Evolutionary conservation across 2,113 vertebrate species (phyloP).

Genomic region (Ia io): DNA sequence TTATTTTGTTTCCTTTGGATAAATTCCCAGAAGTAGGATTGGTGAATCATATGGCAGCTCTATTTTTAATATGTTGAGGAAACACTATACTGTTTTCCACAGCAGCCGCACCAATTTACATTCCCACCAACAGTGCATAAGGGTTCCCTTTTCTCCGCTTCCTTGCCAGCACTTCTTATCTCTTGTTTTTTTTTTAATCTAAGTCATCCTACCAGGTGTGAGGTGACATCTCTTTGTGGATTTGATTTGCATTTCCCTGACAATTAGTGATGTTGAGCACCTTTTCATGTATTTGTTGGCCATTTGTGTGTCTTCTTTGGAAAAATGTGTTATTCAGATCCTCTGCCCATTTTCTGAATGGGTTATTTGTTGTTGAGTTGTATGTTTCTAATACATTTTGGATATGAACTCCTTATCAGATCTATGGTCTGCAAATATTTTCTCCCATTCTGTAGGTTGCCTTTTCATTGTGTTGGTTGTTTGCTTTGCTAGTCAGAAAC

Average conservation of each 20-base stretch:
- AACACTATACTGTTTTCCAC: too few relatives aligned
- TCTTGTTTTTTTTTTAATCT: neutral
- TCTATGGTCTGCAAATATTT: neutral
- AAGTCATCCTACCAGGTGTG: neutral
- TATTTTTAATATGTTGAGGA: neutral
- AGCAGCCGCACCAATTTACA: too few relatives aligned
- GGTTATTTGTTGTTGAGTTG: neutral
- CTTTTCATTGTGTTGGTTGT: neutral
- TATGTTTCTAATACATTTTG: neutral
- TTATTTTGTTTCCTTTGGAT: neutral
- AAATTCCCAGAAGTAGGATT: neutral
- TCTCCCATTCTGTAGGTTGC: neutral
- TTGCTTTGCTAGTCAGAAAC: neutral
- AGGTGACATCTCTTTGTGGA: neutral
- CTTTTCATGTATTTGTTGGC: neutral
- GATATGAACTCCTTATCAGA: neutral
- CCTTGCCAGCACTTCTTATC: neutral
- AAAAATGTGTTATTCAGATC: neutral
- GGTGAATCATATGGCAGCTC: fast-evolving
- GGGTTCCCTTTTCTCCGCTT: neutral
- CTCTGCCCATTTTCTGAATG: neutral
- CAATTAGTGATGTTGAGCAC: too few relatives aligned
- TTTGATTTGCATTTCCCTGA: neutral
- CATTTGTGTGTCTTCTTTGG: neutral
- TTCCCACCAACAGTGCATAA: too few relatives aligned